Base-by-base conservation (phyloP, 2,888 invertebrate species). In the Drosophila histrio region DNA sequence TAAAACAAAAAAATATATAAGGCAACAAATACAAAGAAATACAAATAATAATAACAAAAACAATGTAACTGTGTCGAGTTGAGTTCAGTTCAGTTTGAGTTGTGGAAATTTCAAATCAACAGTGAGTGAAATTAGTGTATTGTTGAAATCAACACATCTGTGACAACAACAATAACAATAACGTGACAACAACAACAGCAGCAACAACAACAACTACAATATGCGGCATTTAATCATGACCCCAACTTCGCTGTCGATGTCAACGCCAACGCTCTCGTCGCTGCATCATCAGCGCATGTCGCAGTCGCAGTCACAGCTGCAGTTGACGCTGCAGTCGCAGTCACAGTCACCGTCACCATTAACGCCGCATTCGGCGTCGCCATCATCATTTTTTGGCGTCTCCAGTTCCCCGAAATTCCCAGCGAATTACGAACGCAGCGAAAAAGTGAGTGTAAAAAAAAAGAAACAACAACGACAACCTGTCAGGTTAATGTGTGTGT, bases 181-280 rank as follows among this genome's bases (percentile, higher is more conserved):
- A 47, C 32, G 50, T 34, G 15, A 49, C 8, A 38, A 58, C 17
- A 60, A 44, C 19, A 41, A 54, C 21, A 30, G 46, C 7, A 58
- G 30, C 21, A 41, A 32, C 8, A 65, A 17, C 26, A 53, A 53
- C 32, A 44, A 53, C 30, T 56, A 17, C 57, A 75, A 46, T 52
- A 84, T 87, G 87, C 84, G 88, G 74, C 83, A 88, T 88, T 83
- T 84, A 80, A 89, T 89, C 77, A 86, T 88, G 75, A 79, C 88
- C 76, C 89, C 89, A 73, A 63, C 82, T 50, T 82, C 82, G 70
- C 72, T 84, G 73, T 80, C 80, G 69, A 73, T 81, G 62, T 83
- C 87, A 59, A 79, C 87, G 72, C 81, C 81, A 53, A 77, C 88
- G 71, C 83, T 89, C 34, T 74, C 74, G 53, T 74, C 84, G 64